phyloP scores from a whole-genome alignment of 1,140 invertebrate species.

The Parapsyche elsis region DNA sequence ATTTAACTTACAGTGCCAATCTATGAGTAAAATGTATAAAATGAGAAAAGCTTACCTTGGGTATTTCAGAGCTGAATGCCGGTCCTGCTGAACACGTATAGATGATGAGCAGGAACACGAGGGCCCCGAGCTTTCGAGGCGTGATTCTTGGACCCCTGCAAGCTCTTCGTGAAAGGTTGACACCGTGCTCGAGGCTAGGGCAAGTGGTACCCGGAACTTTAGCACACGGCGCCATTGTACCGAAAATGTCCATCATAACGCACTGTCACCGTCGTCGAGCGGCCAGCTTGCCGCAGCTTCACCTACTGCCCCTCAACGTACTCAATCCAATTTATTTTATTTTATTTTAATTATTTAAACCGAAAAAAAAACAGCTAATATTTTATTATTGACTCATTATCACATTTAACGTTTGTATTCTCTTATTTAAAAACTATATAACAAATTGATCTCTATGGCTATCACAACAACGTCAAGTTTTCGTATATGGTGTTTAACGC shows the following conservation, averaged over 20 bases:
- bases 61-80: slow-evolving; percentile 53
- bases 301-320: not conserved
- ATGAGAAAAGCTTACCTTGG: slow-evolving; percentile 36
- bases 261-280: slow-evolving; percentile 58
- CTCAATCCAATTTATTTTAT: not conserved
- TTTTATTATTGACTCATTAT: slow-evolving; percentile 38
- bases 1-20: too few relatives aligned
- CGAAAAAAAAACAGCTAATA: too few relatives aligned
- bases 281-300: slow-evolving; percentile 45
- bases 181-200: slow-evolving; percentile 67
- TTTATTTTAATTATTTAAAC: not conserved
- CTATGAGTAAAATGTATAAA: too few relatives aligned
- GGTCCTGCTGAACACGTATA: slow-evolving; percentile 47
- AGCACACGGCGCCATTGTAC: slow-evolving; percentile 56
- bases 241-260: slow-evolving; percentile 44
- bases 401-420: slow-evolving; percentile 53
- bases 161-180: slow-evolving; percentile 69
- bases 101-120: slow-evolving; percentile 53
- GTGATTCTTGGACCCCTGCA: slow-evolving; percentile 61
- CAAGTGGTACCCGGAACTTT: slow-evolving; percentile 62
- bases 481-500: not conserved
- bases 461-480: slow-evolving; percentile 24
- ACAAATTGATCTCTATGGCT: slow-evolving; percentile 15
- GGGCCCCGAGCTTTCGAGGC: slow-evolving; percentile 54
- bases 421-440: slow-evolving; percentile 18